phyloP scores from a whole-genome alignment of 2,888 invertebrate species.

The Aphidius colemani region DNA sequence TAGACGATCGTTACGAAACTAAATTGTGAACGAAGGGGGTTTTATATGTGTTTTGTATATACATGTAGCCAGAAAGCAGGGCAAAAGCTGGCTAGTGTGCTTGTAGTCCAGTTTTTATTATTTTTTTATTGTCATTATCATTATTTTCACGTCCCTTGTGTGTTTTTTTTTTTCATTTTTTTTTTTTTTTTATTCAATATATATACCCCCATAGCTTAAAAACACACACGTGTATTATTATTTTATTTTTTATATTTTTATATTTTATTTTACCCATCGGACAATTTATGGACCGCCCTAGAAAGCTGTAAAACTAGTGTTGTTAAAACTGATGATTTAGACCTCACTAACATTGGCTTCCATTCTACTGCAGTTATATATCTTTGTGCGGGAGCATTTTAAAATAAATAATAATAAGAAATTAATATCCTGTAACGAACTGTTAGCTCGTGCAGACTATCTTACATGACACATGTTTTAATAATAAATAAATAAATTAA shows the following conservation, averaged over 20 bases:
- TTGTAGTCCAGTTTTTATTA: slow-evolving; percentile 11
- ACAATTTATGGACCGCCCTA: slow-evolving; percentile 26
- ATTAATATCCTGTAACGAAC: too few species aligned
- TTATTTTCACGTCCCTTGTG: not conserved
- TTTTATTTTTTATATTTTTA: slow-evolving; percentile 3
- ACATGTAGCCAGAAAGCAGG: not conserved
- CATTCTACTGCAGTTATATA: slow-evolving; percentile 14
- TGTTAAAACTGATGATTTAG: slow-evolving; percentile 26
- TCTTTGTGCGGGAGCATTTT: not conserved
- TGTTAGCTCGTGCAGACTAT: too few species aligned
- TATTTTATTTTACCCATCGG: not conserved
- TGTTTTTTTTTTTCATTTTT: not conserved
- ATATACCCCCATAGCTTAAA: not conserved
- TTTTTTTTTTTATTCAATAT: slow-evolving; percentile 15
- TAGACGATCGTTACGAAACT: slow-evolving; percentile 32
- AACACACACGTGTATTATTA: slow-evolving; percentile 5
- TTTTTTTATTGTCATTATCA: slow-evolving; percentile 1
- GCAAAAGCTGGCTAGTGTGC: slow-evolving; percentile 24
- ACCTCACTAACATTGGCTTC: slow-evolving; percentile 20
- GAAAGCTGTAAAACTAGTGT: slow-evolving; percentile 29
- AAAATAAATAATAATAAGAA: not conserved
- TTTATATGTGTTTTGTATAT: too few species aligned
- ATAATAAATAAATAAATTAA: not conserved
- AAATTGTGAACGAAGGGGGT: slow-evolving; percentile 28
- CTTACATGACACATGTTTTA: too few species aligned